A percentile compares a stretch with the other conserved stretches of the same genome.
Conservation (phyloP, 53 echinoderm and acorn worm genomes). For the Paracentrotus lividus region DNA sequence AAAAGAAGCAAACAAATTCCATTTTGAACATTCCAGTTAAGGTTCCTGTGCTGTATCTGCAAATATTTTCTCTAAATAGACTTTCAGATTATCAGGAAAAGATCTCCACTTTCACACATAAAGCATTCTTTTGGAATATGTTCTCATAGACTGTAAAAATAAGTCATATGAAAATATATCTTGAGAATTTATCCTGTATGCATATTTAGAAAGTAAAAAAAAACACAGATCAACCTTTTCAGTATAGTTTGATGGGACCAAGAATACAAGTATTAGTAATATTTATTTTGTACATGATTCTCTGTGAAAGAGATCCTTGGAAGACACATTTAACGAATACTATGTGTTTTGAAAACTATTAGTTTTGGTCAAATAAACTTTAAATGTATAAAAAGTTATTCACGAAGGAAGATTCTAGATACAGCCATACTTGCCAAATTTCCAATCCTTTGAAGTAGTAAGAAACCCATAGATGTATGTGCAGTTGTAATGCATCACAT, state of each 20-base stretch:
- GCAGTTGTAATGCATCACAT: neutral
- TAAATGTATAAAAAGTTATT: no score
- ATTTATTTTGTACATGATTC: neutral
- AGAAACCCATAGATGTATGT: neutral
- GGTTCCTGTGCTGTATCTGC: neutral
- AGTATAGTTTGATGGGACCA: neutral
- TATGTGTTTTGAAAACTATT: no score
- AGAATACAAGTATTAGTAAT: neutral
- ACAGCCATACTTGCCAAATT: neutral
- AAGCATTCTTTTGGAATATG: neutral
- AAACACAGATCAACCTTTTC: neutral
- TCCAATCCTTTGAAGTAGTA: neutral
- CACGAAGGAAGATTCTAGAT: no score
- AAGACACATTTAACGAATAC: no score
- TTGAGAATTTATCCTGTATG: neutral
- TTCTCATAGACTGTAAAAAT: neutral
- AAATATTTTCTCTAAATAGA: neutral
- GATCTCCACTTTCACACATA: neutral
- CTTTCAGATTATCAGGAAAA: neutral
- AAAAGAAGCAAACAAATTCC: neutral
- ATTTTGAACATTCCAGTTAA: neutral
- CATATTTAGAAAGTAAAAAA: neutral
- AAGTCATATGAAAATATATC: neutral
- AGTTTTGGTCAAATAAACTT: no score
- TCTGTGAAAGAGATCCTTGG: neutral